Evolutionary conservation across 1,140 invertebrate species (phyloP).

Genomic region (Bombus balteatus): DNA sequence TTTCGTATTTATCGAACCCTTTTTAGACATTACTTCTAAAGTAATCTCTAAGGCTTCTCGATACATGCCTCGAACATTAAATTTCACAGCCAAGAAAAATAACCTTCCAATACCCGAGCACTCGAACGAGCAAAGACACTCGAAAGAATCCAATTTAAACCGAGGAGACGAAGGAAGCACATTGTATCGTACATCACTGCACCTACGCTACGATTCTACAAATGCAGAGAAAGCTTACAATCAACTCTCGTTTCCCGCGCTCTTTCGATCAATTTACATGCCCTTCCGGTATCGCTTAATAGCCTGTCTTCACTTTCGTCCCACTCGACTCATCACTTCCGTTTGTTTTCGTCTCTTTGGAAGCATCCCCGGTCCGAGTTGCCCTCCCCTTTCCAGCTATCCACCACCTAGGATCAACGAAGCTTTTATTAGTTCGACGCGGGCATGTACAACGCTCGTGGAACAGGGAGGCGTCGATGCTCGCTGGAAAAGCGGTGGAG

Average conservation of each 20-base stretch:
- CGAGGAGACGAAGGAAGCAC: neutral
- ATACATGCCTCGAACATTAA: neutral
- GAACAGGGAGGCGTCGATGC: slow-evolving; percentile 38
- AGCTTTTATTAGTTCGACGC: slow-evolving; percentile 78
- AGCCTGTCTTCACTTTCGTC: slow-evolving; percentile 27
- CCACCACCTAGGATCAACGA: slow-evolving; percentile 53
- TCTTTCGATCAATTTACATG: slow-evolving; percentile 39
- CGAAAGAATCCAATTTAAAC: slow-evolving; percentile 5
- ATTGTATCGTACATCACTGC: neutral
- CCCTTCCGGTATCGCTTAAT: slow-evolving; percentile 12
- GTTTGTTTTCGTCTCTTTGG: slow-evolving; percentile 45
- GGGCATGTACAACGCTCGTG: slow-evolving; percentile 40
- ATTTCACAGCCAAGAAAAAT: slow-evolving; percentile 1
- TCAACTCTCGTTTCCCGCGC: neutral
- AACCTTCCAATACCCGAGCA: neutral
- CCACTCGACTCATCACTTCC: slow-evolving; percentile 16
- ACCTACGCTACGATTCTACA: neutral
- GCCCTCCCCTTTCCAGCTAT: slow-evolving; percentile 36
- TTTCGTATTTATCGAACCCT: neutral
- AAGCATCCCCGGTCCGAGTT: neutral
- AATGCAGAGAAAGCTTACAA: neutral
- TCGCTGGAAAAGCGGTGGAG: slow-evolving; percentile 57
- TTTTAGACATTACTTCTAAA: neutral
- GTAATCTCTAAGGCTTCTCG: neutral
- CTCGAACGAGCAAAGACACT: neutral